Base-by-base conservation (phyloP, 2,113 vertebrate species). In the Cheirogaleus medius region DNA sequence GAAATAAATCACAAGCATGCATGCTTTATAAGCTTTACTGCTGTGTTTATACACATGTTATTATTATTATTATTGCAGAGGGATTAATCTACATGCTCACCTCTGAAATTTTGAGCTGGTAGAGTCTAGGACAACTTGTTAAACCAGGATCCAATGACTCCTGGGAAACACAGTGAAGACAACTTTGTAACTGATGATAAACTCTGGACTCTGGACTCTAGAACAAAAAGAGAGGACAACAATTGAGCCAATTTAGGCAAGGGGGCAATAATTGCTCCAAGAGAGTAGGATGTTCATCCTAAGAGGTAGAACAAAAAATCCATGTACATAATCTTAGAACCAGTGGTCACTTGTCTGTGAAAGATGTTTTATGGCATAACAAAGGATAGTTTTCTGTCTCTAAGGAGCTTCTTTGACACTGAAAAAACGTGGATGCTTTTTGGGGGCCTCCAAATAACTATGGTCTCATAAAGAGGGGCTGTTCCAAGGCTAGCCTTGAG, bases 1-100 rank as follows among this genome's bases (percentile, higher is more conserved):
- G 89, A 89, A 90, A 97, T 93, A 95, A 97, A 93, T 91, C 49
- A 93, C 39, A 3, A 52, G 32, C 32, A 85, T 82, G 20, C 52
- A 8, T 94, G 80, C 17, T 54, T 97, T 96, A 80, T 94, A 69
- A 92, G 42, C 49, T 87, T 83, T 88, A 95, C n/a, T 89, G 20
- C 29, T 96, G 47, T 94, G 37, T 80, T 94, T 96, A 90, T 18
- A 95, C 63, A 89, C 54, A 54, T 91, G 66, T 81, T 94, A 29
- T 63, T 95, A 78, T 71, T 95, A 78, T 71, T 93, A 78, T 91
- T 87, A 44, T 94, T 92, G 71, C 21, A 96, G 68, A 78, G 17
- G 32, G 49, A 47, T 87, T 87, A 83, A 87, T 92, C 32, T 87
- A 77, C 49, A 96, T 69, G 69, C 8, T 9, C 54, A 87, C 34